These are phyloP conservation scores for Plagodis dolabraria DNA, from an alignment of 2,888 invertebrate species.

Conservation along the genomic window DNA sequence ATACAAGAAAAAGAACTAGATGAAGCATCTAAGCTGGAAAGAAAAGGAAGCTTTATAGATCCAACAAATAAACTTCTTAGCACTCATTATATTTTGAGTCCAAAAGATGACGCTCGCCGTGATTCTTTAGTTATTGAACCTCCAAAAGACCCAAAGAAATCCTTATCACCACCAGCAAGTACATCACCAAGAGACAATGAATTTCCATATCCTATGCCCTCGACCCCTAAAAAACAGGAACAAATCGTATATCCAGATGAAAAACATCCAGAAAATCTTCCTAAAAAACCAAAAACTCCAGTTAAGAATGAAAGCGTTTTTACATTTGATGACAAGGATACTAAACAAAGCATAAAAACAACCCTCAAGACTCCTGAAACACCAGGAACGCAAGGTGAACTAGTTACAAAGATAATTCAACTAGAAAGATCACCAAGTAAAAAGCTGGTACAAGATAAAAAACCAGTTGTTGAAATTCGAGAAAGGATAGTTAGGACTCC, in stretches of 20 bases:
- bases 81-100: slow-evolving; percentile 70
- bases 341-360: slow-evolving; percentile 50
- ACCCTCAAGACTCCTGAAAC: slow-evolving; percentile 55
- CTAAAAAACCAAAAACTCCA: slow-evolving; percentile 51
- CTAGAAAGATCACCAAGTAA: slow-evolving; percentile 76
- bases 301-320: slow-evolving; percentile 62
- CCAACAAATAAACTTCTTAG: slow-evolving; percentile 77
- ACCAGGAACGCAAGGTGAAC: slow-evolving; percentile 57
- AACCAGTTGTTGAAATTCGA: slow-evolving; percentile 71
- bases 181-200: slow-evolving; percentile 67
- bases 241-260: slow-evolving; percentile 68
- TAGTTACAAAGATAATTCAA: slow-evolving; percentile 77
- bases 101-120: slow-evolving; percentile 69
- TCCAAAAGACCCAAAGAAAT: slow-evolving; percentile 51
- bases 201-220: slow-evolving; percentile 60
- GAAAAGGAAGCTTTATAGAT: slow-evolving; percentile 80
- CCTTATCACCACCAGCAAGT: slow-evolving; percentile 60
- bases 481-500: slow-evolving; percentile 77
- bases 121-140: slow-evolving; percentile 66
- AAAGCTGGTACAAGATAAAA: slow-evolving; percentile 66
- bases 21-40: slow-evolving; percentile 60
- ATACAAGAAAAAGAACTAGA: slow-evolving; percentile 75
- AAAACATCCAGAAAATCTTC: slow-evolving; percentile 45
- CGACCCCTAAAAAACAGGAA: slow-evolving; percentile 70
- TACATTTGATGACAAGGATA: slow-evolving; percentile 65